Base-by-base conservation (phyloP, 2,797 vertebrate species). In the Gymnocypris eckloni region DNA sequence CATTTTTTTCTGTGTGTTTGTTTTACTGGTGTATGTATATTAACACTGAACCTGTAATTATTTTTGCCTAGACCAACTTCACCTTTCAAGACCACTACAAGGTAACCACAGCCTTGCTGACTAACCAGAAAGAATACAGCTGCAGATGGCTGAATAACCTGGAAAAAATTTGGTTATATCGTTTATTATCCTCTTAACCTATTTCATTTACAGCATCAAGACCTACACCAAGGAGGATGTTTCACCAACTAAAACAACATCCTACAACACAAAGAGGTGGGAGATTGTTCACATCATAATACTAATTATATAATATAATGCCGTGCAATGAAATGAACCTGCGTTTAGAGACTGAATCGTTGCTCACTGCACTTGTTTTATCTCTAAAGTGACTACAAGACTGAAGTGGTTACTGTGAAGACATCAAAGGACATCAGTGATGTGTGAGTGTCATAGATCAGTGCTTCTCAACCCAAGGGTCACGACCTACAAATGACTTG, bases 181-280 rank as follows among this genome's bases (percentile, higher is more conserved):
- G 37, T 37, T 64, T 43, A 8, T 12, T 18, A 25, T 16, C 50
- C 39, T 79, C 67, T 48, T 50, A 64, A 64, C 67, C 64, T 52
- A 37, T 82, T 39, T 75, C 6, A 81, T 86, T 72, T 45, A 83
- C 41, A 88, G 84, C 82, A 86, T 81, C 90, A 93, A 87, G 85
- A 92, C 86, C 4, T 93, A 92, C 88, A 86, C 77, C 45, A 82
- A 25, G 52, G 92, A 93, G 16, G 90, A 93, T 6, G 2, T 10
- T 20, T 85, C 93, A 43, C 66, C 86, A 64, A 70, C 87, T 78
- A 92, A 86, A 56, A 92, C 88, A 87, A 87, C 86, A 52, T 91
- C 91, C 64, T 89, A 91, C 91, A 86, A 80, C 84, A 90, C 76
- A 66, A 86, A 91, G 75, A 92, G 91, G 41, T 41, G 41, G 7